phyloP scores from a whole-genome alignment of 2,888 invertebrate species.

The Lingula anatina region DNA sequence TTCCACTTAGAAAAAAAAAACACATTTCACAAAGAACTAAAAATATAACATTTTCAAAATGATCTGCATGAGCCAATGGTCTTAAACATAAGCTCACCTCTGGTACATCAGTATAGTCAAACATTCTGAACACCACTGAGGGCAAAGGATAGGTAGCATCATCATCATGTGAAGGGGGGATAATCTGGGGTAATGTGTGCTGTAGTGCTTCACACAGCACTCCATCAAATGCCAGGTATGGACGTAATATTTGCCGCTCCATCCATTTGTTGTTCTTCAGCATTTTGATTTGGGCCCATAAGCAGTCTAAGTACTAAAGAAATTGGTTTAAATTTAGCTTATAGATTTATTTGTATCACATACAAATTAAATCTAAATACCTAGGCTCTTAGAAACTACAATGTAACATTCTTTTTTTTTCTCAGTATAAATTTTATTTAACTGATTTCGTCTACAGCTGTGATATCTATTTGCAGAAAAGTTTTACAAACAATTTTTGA shows the following conservation, averaged over 20 bases:
- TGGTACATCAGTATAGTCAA: constrained; percentile 98
- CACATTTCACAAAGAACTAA: too few species aligned
- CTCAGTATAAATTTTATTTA: not conserved
- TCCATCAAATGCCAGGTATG: constrained; percentile 89
- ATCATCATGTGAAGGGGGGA: constrained; percentile 90
- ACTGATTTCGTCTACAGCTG: not conserved
- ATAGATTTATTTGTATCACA: not conserved
- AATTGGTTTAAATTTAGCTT: too few species aligned
- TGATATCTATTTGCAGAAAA: not conserved
- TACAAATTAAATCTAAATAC: too few species aligned
- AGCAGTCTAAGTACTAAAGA: constrained; percentile 78
- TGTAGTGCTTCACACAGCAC: constrained; percentile 92
- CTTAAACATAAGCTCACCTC: too few species aligned
- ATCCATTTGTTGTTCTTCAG: constrained; percentile 92
- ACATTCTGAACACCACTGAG: constrained; percentile 85
- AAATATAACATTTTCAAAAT: too few species aligned
- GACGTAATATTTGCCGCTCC: constrained; percentile 91
- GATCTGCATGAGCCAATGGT: too few species aligned
- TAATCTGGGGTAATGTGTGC: constrained; percentile 85
- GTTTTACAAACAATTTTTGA: constrained; percentile 1
- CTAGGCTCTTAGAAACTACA: too few species aligned
- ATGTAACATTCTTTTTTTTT: not conserved
- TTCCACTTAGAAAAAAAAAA: too few species aligned
- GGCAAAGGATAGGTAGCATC: constrained; percentile 89
- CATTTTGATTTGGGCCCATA: constrained; percentile 92